phyloP scores from a whole-genome alignment of 2,888 invertebrate species.

The Digitonthophagus gazella region DNA sequence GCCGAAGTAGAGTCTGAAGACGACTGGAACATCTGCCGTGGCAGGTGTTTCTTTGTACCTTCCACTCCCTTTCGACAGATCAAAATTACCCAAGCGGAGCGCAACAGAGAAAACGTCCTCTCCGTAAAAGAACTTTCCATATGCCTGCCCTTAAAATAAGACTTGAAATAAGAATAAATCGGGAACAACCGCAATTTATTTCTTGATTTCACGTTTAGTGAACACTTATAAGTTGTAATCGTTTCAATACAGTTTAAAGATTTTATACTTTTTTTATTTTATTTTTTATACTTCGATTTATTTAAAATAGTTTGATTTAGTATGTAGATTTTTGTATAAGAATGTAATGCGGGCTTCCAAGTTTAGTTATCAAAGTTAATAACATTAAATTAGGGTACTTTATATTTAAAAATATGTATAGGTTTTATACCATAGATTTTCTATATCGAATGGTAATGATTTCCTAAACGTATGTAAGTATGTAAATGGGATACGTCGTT shows the following conservation, averaged over 20 bases:
- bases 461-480: background rate
- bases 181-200: too few species aligned
- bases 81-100: background rate
- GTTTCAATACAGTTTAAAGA: background rate
- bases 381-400: background rate
- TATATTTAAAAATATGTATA: background rate
- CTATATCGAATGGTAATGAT: background rate
- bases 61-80: background rate
- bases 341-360: background rate
- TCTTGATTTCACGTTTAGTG: too few species aligned
- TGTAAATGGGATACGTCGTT: background rate
- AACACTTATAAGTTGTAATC: background rate
- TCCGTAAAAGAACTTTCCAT: background rate
- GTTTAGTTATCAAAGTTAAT: background rate
- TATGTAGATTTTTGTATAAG: too few species aligned
- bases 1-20: background rate
- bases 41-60: constrained; percentile 21
- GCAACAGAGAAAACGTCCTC: background rate
- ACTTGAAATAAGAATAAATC: too few species aligned
- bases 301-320: background rate
- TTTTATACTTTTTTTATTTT: background rate
- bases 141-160: background rate
- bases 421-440: background rate
- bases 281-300: background rate
- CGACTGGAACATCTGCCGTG: constrained; percentile 16